Evolutionary conservation across 1,140 invertebrate species (phyloP).

Genomic region (Drosophila fuyamai): DNA sequence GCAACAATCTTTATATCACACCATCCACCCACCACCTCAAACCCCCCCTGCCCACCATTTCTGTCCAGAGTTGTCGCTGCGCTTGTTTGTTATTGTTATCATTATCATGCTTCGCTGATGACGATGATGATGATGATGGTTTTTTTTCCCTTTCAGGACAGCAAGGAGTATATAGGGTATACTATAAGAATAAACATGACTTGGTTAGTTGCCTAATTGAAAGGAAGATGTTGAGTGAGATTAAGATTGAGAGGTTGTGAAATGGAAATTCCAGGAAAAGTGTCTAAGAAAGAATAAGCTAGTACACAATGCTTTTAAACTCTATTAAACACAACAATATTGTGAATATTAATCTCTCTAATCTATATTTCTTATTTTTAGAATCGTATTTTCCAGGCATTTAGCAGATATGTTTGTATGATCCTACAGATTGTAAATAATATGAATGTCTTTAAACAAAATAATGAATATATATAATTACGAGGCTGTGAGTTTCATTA

Average conservation of each 20-base stretch:
- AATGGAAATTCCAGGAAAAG: background rate
- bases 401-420: too few species aligned
- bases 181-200: conserved; percentile 8
- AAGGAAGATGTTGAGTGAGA: background rate
- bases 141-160: conserved; percentile 2
- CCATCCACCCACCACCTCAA: conserved; percentile 2
- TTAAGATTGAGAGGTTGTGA: background rate
- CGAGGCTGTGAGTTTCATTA: too few species aligned
- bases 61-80: conserved; percentile 38
- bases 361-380: too few species aligned
- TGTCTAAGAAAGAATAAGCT: background rate
- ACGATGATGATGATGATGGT: conserved; percentile 29
- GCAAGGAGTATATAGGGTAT: background rate
- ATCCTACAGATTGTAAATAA: too few species aligned
- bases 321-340: background rate
- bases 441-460: too few species aligned
- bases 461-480: too few species aligned
- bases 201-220: conserved; percentile 37
- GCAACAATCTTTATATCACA: conserved; percentile 76
- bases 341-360: too few species aligned
- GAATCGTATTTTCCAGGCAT: too few species aligned
- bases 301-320: background rate
- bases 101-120: conserved; percentile 63
- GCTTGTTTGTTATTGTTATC: conserved; percentile 55
- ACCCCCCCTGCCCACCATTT: conserved; percentile 13